A percentile compares a stretch with the other conserved stretches of the same genome.
phyloP scores from a whole-genome alignment of 2,888 invertebrate species.

The Xestia xanthographa region DNA sequence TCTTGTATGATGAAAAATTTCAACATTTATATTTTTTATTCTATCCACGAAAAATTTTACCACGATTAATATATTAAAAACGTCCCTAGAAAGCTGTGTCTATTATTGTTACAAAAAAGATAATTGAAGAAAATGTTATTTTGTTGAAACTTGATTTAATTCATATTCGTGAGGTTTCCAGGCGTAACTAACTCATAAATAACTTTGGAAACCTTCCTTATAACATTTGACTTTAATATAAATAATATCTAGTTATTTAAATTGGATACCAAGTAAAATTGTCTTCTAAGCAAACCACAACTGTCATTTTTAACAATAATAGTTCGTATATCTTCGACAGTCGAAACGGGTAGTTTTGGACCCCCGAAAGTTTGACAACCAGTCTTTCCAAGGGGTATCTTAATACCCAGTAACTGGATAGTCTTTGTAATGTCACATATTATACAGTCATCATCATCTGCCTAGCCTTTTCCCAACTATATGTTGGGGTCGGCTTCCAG shows the following conservation, averaged over 20 bases:
- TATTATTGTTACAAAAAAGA: slow-evolving; percentile 15
- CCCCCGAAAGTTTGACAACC: background rate
- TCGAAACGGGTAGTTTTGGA: no score
- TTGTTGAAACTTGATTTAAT: slow-evolving; percentile 17
- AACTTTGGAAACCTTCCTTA: no score
- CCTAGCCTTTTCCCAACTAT: no score
- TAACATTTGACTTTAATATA: background rate
- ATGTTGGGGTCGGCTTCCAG: no score
- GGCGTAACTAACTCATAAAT: slow-evolving; percentile 18
- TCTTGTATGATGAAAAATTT: slow-evolving; percentile 12
- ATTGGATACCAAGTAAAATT: background rate
- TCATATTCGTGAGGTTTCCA: background rate
- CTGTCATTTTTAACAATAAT: background rate
- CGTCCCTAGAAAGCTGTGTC: slow-evolving; percentile 8
- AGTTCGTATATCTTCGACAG: background rate
- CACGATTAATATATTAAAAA: background rate
- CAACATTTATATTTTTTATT: slow-evolving; percentile 3
- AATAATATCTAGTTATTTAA: background rate
- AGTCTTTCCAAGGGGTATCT: background rate
- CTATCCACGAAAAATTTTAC: background rate
- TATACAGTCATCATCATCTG: no score
- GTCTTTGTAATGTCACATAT: background rate
- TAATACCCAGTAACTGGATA: background rate
- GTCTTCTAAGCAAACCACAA: background rate
- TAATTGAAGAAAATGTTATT: slow-evolving; percentile 17